Base-by-base conservation (phyloP, 1,140 invertebrate genomes). In the Drosophila murphyi region DNA sequence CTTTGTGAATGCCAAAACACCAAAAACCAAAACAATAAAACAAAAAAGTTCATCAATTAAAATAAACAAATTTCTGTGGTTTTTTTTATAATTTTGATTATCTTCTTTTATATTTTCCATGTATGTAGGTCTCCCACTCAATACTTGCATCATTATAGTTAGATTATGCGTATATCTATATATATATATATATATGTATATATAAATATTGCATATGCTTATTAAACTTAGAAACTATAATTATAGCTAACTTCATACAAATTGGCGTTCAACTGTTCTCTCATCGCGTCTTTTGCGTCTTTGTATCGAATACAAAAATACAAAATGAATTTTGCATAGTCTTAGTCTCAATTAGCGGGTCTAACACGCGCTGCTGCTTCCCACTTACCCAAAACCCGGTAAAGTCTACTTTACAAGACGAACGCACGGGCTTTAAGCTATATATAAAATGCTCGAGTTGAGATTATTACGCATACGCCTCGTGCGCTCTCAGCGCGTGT, bases 91-190 rank as follows among this genome's bases (percentile, higher is more conserved):
- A 89, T 89, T 89, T 89, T 89, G 85, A 89, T 89, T 89, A 89
- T 89, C 85, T 90, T 90, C 78, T 89, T 77, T 88, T 89, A 89
- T 89, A 89, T 89, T 89, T 89, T 85, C 76, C 86, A 89, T 89
- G 85, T 83, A 89, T 78, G 77, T 83, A 83, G 76, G 77, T 78
- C 76, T 80, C 39, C 65, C 72, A 78, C 77, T 74, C 74, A 68
- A 72, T 83, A 62, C 62, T 76, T 78, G 39, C 71, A 69, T 69
- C 73, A 62, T 75, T 78, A 87, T 2, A 6, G 29, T 52, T 79
- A 85, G 48, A 65, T 80, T 70, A 79, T 80, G 35, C 7, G 56
- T 76, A 67, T 63, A 50, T 32, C 64, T 76, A 3, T 39, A 8
- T 64, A 73, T 76, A 12, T 47, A 43, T 65, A 12, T 52, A 43